Conservation (phyloP, 2,797 vertebrate genomes). For the Synanceia verrucosa region DNA sequence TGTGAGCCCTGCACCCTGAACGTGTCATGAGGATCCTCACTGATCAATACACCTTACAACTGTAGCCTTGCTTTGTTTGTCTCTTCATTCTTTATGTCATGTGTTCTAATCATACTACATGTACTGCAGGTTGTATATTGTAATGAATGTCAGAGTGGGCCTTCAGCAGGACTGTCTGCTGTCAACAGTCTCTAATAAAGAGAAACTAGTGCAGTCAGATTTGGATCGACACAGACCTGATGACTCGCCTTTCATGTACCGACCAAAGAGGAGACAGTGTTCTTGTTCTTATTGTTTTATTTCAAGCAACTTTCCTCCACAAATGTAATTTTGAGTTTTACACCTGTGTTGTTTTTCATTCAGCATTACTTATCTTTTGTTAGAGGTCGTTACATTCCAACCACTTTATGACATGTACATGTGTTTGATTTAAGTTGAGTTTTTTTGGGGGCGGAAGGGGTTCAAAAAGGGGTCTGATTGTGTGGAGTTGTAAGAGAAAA, state of each 20-base stretch:
- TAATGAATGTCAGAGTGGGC: slow-evolving; percentile 1
- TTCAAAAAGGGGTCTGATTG: too few relatives aligned
- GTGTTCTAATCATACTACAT: background rate
- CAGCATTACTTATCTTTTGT: background rate
- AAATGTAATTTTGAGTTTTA: too few relatives aligned
- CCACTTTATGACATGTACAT: slow-evolving; percentile 11
- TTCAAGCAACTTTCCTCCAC: too few relatives aligned
- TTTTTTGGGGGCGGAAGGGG: too few relatives aligned
- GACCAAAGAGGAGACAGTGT: slow-evolving; percentile 32
- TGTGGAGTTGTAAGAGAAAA: too few relatives aligned
- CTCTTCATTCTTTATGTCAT: too few relatives aligned
- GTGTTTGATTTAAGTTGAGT: background rate
- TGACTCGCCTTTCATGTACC: background rate
- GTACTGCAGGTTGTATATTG: background rate
- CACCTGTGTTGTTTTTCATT: background rate
- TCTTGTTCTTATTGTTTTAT: slow-evolving; percentile 14
- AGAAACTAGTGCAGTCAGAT: background rate
- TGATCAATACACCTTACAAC: background rate
- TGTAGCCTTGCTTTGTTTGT: background rate
- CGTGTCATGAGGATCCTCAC: background rate
- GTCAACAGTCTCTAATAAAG: background rate
- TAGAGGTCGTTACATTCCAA: background rate
- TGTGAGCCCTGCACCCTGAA: background rate
- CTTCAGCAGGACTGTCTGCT: background rate
- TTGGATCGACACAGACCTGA: slow-evolving; percentile 15